phyloP scores from a whole-genome alignment of 2,888 invertebrate genomes.

The Proisotoma minuta region DNA sequence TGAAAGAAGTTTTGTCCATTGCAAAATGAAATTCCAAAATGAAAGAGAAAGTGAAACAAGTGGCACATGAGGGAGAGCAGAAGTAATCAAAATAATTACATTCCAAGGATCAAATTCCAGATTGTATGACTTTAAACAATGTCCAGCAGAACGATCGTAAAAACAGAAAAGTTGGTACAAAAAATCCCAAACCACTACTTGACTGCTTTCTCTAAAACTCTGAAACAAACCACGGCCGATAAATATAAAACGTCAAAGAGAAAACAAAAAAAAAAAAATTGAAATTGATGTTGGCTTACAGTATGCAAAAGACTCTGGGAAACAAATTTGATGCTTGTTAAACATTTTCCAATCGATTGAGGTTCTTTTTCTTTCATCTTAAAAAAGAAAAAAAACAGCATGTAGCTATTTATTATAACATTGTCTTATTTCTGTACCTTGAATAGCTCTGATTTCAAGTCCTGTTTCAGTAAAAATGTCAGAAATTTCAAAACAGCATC shows the following conservation, averaged over 20 bases:
- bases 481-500: too few relatives aligned
- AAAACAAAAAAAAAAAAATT: neutral
- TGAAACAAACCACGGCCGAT: slow-evolving; percentile 2
- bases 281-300: neutral
- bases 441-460: too few relatives aligned
- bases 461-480: too few relatives aligned
- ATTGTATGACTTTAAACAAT: neutral
- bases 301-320: slow-evolving; percentile 12
- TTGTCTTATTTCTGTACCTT: too few relatives aligned
- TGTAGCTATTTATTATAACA: too few relatives aligned
- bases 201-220: neutral
- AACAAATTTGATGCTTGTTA: slow-evolving; percentile 17
- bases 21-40: neutral
- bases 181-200: slow-evolving; percentile 16
- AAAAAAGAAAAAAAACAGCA: neutral
- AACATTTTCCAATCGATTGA: neutral
- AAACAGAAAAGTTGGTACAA: slow-evolving; percentile 17
- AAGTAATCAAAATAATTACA: neutral
- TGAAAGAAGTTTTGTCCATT: neutral
- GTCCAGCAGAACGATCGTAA: neutral
- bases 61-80: neutral
- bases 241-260: neutral
- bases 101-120: neutral
- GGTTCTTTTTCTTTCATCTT: slow-evolving; percentile 15
- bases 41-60: neutral